Conservation (phyloP, 2,888 invertebrate species). For the Dynastes maya region DNA sequence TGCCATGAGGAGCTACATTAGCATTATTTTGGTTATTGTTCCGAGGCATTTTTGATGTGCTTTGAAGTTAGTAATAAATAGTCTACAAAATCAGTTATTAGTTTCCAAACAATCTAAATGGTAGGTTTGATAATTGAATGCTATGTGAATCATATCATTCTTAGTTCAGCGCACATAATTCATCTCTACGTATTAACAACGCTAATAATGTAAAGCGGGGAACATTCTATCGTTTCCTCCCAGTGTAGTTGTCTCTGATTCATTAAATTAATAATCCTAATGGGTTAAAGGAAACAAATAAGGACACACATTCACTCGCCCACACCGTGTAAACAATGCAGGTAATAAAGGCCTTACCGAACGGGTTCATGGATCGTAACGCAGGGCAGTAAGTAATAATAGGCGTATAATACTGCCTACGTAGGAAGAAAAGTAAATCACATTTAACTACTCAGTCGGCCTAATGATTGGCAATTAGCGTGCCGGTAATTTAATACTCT, state of each 20-base stretch:
- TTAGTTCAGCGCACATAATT: no score
- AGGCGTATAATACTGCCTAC: no score
- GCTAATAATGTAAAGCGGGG: not conserved
- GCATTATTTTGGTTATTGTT: no score
- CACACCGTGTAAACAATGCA: conserved; percentile 10
- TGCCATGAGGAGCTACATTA: no score
- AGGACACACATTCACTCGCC: conserved; percentile 11
- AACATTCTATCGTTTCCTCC: not conserved
- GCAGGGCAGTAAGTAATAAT: not conserved
- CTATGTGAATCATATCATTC: no score
- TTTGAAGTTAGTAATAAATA: no score
- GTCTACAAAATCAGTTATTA: no score
- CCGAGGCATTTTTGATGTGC: no score
- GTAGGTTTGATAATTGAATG: no score
- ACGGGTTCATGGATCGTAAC: conserved; percentile 10
- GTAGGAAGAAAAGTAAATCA: conserved; percentile 7
- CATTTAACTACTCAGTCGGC: not conserved
- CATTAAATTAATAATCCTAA: conserved; percentile 24
- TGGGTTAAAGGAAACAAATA: conserved; percentile 9
- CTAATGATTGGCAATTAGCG: conserved; percentile 23
- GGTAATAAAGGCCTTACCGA: conserved; percentile 2
- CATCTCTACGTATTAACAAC: not conserved
- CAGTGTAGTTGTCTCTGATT: conserved; percentile 4
- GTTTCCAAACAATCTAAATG: no score
- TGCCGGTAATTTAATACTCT: not conserved